Evolutionary conservation across 2,113 vertebrate genomes (phyloP), one percentile per base, ranked within the genome.

Genomic region (Piaya cayana): DNA sequence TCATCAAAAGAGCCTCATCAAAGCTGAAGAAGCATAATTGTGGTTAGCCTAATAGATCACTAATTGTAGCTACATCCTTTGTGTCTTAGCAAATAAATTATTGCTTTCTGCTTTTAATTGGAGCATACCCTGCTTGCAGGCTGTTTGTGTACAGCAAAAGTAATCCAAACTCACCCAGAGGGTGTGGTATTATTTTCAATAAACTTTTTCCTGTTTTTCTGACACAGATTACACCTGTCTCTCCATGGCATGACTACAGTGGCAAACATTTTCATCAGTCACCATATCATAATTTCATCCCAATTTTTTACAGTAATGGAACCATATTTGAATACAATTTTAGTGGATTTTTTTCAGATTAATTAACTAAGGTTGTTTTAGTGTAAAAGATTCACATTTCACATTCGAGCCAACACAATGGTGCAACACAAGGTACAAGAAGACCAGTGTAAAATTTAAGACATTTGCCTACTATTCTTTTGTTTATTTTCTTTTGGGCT

Each of bases 1-100:
- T 65, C 43, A 50, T 14, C 9, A 55, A 39, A 39, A 10, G 5
- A 7, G 30, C 11, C 14, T 55, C 47, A 30, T 6, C 0, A 0
- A 36, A 42, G 18, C 4, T 32, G 17, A 19, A 42, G 21, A 29
- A 63, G 3, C 6, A 15, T 32, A 21, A n/a, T 9, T 75, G 34
- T 3, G 6, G 9, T 63, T 16, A 63, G 17, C 29, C 27, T 47
- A 39, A 9, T 4, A 59, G 23, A n/a, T 11, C 5, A 0, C 20
- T 43, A 25, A 17, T 72, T 88, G 53, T 47, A 83, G 13, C 36
- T 47, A 52, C 14, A 20, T 71, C 5, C 29, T 79, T 59, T 32
- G 12, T 18, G 15, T 26, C 39, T 92, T 22, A 53, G 18, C 5
- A 60, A 78, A 53, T 11, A 79, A 86, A 82, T 36, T 27, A 55